Conservation (phyloP, 2,797 vertebrate genomes). For the Silurus lanzhouensis region DNA sequence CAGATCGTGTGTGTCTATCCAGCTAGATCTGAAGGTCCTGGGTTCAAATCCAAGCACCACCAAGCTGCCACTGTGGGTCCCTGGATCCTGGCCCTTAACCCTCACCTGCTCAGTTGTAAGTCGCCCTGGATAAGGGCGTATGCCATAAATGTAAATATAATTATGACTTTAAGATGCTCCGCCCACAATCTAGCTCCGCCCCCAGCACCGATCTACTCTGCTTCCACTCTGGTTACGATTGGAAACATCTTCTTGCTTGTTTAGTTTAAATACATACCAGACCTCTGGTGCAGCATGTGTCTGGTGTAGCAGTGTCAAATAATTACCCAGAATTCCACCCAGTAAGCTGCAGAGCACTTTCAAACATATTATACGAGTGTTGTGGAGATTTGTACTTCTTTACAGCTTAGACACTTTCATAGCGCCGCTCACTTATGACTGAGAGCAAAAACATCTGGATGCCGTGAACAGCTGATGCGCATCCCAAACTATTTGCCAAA, state of each 20-base stretch:
- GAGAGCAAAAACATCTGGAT: constrained; percentile 6
- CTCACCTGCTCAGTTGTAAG: too few relatives aligned
- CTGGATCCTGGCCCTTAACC: too few relatives aligned
- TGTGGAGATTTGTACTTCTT: not conserved
- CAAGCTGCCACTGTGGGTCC: too few relatives aligned
- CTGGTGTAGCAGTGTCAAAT: not conserved
- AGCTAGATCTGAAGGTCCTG: too few relatives aligned
- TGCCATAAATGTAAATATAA: too few relatives aligned
- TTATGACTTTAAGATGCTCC: not conserved
- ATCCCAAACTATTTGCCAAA: constrained; percentile 8
- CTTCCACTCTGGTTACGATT: not conserved
- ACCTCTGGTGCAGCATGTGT: not conserved
- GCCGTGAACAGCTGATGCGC: not conserved
- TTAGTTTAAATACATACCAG: not conserved
- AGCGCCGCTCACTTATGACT: not conserved
- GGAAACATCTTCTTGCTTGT: not conserved
- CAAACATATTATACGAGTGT: not conserved
- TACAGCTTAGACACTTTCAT: not conserved
- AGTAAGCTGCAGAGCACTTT: not conserved
- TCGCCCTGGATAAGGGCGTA: too few relatives aligned
- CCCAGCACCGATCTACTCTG: not conserved
- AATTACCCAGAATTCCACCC: not conserved
- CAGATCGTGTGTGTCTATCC: too few relatives aligned
- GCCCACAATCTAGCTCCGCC: not conserved
- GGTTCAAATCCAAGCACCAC: too few relatives aligned